These are phyloP conservation scores for Erpornis zantholeuca DNA, from an alignment of 2,113 vertebrate genomes.

Conservation along the genomic window DNA sequence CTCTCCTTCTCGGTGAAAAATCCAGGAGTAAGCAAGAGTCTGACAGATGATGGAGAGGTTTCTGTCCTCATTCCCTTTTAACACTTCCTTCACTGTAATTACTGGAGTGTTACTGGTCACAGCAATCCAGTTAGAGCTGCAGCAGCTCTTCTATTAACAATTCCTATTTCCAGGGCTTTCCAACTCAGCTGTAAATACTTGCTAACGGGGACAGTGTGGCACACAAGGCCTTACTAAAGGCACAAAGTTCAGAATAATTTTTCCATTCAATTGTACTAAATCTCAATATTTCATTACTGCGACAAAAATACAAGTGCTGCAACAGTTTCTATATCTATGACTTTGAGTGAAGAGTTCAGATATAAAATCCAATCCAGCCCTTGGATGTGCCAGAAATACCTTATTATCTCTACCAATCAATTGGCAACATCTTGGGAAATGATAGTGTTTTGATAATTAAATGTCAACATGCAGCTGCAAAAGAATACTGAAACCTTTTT, in stretches of 20 bases:
- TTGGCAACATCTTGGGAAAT: background rate
- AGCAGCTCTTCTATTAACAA: slow-evolving; percentile 23
- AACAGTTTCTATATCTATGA: background rate
- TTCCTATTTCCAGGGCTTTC: slow-evolving; percentile 29
- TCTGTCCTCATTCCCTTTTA: slow-evolving; percentile 2
- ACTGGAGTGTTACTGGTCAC: slow-evolving; percentile 15
- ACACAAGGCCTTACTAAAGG: background rate
- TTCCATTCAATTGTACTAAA: background rate
- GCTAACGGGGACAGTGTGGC: background rate
- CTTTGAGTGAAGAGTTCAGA: background rate
- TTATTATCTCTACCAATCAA: background rate
- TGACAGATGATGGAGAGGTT: background rate
- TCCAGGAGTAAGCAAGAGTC: slow-evolving; percentile 29
- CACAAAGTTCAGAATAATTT: background rate
- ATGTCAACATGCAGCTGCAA: background rate
- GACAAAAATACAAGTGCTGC: background rate
- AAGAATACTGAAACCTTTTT: background rate
- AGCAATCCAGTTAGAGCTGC: slow-evolving; percentile 20
- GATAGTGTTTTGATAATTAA: background rate
- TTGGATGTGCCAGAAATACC: background rate
- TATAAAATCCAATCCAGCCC: background rate
- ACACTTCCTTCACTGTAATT: slow-evolving; percentile 39
- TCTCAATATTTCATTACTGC: background rate
- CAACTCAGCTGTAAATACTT: background rate
- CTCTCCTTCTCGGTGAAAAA: slow-evolving; percentile 12